Evolutionary conservation across 1,140 invertebrate species (phyloP).

Genomic region (Phortica variegata): DNA sequence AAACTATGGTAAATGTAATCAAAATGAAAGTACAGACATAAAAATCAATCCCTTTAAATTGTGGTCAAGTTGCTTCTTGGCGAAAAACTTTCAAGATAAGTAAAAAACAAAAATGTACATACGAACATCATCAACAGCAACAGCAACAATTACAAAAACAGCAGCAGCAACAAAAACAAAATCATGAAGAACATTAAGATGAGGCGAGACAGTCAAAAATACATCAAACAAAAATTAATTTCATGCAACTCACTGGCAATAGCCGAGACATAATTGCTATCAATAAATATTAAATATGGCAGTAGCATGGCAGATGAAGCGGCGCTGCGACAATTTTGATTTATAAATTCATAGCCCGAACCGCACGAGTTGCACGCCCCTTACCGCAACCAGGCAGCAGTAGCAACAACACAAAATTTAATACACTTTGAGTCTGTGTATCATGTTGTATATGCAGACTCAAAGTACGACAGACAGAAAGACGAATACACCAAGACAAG

Average conservation of each 20-base stretch:
- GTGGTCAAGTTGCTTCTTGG: constrained; percentile 51
- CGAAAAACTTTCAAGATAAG: too few species aligned
- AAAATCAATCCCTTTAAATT: constrained; percentile 27
- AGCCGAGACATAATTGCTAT: constrained; percentile 53
- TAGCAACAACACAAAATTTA: not conserved
- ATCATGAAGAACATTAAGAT: too few species aligned
- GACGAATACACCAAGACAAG: constrained; percentile 10
- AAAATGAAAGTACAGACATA: constrained; percentile 26
- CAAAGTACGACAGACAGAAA: not conserved
- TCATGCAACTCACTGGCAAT: constrained; percentile 45
- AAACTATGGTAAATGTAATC: constrained; percentile 29
- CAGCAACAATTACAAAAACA: constrained; percentile 40
- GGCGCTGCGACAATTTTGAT: constrained; percentile 38
- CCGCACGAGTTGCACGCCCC: constrained; percentile 46
- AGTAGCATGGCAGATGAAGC: constrained; percentile 18
- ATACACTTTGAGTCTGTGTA: too few species aligned
- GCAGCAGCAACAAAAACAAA: constrained; percentile 11
- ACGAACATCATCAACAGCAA: too few species aligned
- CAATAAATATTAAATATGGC: constrained; percentile 50
- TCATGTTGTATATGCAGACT: too few species aligned
- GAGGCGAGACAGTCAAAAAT: constrained; percentile 51
- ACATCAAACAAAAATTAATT: constrained; percentile 53
- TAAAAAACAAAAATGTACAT: too few species aligned
- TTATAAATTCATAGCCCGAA: constrained; percentile 53
- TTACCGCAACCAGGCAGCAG: constrained; percentile 31